These are phyloP conservation scores for Leucophora obtusa DNA, from an alignment of 2,888 invertebrate species.

Conservation along the genomic window DNA sequence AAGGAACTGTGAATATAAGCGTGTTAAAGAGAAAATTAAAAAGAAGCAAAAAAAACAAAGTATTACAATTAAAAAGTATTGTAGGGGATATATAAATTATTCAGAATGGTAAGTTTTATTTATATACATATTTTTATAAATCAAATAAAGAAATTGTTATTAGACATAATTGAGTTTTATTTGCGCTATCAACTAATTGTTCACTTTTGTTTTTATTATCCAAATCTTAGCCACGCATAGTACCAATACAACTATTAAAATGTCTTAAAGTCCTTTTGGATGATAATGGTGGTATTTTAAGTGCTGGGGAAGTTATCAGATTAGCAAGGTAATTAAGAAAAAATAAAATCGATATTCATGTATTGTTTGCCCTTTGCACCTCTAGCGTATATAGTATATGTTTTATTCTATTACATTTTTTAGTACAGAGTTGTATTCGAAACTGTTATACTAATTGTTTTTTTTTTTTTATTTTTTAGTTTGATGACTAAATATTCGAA, in stretches of 20 bases:
- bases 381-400: too few species aligned
- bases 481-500: conserved; percentile 97
- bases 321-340: conserved; percentile 85
- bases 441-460: conserved; percentile 10
- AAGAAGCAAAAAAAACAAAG: conserved; percentile 11
- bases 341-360: too few species aligned
- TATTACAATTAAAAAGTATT: conserved; percentile 10
- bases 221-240: conserved; percentile 91
- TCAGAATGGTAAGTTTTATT: conserved; percentile 45
- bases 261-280: conserved; percentile 92
- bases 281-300: conserved; percentile 91
- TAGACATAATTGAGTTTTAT: conserved; percentile 37
- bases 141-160: conserved; percentile 18
- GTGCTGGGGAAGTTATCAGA: conserved; percentile 91
- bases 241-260: conserved; percentile 91
- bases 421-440: conserved; percentile 38
- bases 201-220: conserved; percentile 66
- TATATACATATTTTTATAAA: neutral
- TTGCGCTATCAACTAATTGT: neutral
- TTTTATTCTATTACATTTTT: conserved; percentile 51
- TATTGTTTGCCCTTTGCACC: too few species aligned
- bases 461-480: conserved; percentile 81
- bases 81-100: neutral
- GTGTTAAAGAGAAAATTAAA: neutral
- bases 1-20: conserved; percentile 32